Percentiles rank a stretch among this genome's conserved stretches.
Conservation (phyloP, 2,113 vertebrate genomes). For the Anthoscopus minutus region DNA sequence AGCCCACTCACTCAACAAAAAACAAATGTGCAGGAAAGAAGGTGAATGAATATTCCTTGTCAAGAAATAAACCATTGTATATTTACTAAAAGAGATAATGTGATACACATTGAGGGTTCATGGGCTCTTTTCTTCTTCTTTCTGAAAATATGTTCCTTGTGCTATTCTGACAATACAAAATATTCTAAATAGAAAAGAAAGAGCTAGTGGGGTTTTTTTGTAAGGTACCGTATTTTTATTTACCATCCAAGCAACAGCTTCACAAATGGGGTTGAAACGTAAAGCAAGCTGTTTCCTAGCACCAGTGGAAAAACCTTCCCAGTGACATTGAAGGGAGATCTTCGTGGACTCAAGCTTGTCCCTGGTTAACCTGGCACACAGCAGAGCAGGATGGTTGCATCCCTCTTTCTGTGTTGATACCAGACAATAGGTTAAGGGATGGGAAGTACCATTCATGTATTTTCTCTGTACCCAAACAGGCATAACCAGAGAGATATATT, state of each 20-base stretch:
- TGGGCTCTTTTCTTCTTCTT: not conserved
- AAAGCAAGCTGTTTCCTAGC: not conserved
- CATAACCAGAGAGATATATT: not conserved
- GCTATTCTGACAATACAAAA: not conserved
- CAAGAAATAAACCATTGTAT: not conserved
- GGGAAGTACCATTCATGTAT: not conserved
- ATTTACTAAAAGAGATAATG: not conserved
- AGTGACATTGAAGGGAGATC: not conserved
- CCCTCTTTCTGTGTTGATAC: not conserved
- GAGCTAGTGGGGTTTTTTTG: not conserved
- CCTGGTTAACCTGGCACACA: not conserved
- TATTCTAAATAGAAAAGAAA: not conserved
- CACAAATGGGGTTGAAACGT: not conserved
- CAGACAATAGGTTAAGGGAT: not conserved
- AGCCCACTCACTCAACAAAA: not conserved
- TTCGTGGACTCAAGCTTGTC: not conserved
- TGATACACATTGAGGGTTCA: not conserved
- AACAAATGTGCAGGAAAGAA: not conserved
- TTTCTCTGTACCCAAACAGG: not conserved
- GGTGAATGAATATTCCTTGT: not conserved
- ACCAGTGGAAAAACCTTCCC: not conserved
- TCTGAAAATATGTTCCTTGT: not conserved
- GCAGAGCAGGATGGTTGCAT: not conserved
- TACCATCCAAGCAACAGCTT: not conserved
- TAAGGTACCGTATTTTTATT: not conserved